Conservation (phyloP, 2,113 vertebrate genomes). For the Laticauda laticaudata region DNA sequence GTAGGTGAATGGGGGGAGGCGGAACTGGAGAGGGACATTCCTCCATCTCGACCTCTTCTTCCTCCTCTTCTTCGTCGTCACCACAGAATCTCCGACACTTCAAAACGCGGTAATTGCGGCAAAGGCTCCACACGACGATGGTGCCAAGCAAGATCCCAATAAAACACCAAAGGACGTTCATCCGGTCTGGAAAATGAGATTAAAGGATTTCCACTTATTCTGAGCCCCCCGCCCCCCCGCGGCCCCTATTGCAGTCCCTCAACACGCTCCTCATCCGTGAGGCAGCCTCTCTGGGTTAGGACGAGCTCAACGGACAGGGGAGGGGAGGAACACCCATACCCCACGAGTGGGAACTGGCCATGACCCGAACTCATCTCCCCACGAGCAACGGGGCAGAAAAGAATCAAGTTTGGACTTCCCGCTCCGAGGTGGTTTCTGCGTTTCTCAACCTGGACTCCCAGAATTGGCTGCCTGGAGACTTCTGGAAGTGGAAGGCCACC, state of each 20-base stretch:
- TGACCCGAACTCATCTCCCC: too few species aligned
- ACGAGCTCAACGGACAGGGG: background rate
- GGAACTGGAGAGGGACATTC: rapidly evolving
- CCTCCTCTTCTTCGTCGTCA: background rate
- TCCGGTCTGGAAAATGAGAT: background rate
- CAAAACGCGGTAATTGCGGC: rapidly evolving
- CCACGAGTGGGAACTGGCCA: background rate
- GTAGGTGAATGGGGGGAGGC: too few species aligned
- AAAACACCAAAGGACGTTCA: background rate
- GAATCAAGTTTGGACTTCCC: background rate
- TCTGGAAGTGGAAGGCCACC: too few species aligned
- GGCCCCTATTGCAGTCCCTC: too few species aligned
- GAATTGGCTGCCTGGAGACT: too few species aligned
- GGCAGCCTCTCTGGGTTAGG: too few species aligned
- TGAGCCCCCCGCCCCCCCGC: too few species aligned
- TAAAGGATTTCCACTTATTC: background rate
- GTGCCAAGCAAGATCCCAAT: rapidly evolving
- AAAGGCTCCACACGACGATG: rapidly evolving
- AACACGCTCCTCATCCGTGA: background rate
- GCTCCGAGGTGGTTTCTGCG: background rate
- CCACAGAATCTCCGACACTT: background rate
- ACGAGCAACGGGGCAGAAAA: background rate
- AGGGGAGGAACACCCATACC: too few species aligned
- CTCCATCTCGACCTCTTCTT: background rate
- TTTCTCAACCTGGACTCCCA: background rate